phyloP scores from a whole-genome alignment of 2,888 invertebrate species.

The Hydraecia micacea region DNA sequence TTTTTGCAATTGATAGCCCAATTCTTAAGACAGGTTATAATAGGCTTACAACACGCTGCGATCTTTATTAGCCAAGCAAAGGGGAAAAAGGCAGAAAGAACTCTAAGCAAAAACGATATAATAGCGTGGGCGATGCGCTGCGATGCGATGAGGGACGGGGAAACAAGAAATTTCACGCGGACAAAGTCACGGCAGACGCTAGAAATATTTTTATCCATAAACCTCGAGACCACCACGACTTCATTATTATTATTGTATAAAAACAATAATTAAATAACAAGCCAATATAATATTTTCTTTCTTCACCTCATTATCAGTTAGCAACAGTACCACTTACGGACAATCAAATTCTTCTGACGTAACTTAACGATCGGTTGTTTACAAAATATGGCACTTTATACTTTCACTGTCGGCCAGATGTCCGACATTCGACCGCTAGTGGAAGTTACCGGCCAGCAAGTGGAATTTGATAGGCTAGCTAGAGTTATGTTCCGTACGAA shows the following conservation, averaged over 20 bases:
- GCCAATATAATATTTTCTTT: conserved; percentile 22
- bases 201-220: not conserved
- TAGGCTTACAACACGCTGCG: too few relatives aligned
- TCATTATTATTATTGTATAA: not conserved
- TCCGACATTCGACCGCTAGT: conserved; percentile 45
- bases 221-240: not conserved
- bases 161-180: too few relatives aligned
- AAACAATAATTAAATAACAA: conserved; percentile 14
- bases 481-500: conserved; percentile 30
- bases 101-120: too few relatives aligned
- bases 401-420: conserved; percentile 66
- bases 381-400: conserved; percentile 64
- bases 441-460: conserved; percentile 28
- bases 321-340: conserved; percentile 42
- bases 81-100: too few relatives aligned
- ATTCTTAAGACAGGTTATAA: too few relatives aligned
- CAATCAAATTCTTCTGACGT: conserved; percentile 59
- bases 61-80: too few relatives aligned
- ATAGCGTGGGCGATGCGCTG: too few relatives aligned
- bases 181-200: too few relatives aligned
- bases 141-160: too few relatives aligned
- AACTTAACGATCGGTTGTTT: conserved; percentile 59
- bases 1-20: too few relatives aligned
- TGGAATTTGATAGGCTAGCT: conserved; percentile 48
- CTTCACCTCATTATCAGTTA: conserved; percentile 36